Conservation (phyloP, 2,113 vertebrate species). For the Theristicus caerulescens region DNA sequence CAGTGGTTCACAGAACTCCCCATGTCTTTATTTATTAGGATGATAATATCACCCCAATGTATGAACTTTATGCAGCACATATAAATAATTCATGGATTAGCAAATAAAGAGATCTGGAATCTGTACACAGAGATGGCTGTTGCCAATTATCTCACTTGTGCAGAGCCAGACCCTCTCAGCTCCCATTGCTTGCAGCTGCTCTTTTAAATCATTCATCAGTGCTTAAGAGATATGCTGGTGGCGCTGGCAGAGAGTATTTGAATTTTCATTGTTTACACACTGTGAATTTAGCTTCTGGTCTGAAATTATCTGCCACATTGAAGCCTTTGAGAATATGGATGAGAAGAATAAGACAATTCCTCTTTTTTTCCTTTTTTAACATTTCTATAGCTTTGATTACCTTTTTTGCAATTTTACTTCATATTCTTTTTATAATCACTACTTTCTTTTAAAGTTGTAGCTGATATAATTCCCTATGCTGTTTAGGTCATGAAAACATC, state of each 20-base stretch:
- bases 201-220: constrained; percentile 70
- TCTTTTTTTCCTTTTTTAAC: neutral
- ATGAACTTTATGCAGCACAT: neutral
- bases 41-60: constrained; percentile 65
- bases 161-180: constrained; percentile 51
- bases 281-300: constrained; percentile 53
- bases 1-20: neutral
- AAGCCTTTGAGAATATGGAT: constrained; percentile 37
- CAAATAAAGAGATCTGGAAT: constrained; percentile 78
- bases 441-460: neutral
- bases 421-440: neutral
- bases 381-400: neutral
- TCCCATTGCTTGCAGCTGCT: constrained; percentile 65
- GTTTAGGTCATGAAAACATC: neutral
- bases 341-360: neutral
- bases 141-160: constrained; percentile 70
- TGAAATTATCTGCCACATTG: constrained; percentile 37
- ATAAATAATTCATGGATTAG: constrained; percentile 73
- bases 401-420: neutral
- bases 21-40: constrained; percentile 64
- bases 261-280: constrained; percentile 63
- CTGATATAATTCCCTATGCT: neutral
- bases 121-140: constrained; percentile 53
- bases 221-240: constrained; percentile 46
- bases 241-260: constrained; percentile 17